These are phyloP conservation scores for Ectropis crepuscularia DNA, from an alignment of 2,888 invertebrate genomes.

Conservation along the genomic window DNA sequence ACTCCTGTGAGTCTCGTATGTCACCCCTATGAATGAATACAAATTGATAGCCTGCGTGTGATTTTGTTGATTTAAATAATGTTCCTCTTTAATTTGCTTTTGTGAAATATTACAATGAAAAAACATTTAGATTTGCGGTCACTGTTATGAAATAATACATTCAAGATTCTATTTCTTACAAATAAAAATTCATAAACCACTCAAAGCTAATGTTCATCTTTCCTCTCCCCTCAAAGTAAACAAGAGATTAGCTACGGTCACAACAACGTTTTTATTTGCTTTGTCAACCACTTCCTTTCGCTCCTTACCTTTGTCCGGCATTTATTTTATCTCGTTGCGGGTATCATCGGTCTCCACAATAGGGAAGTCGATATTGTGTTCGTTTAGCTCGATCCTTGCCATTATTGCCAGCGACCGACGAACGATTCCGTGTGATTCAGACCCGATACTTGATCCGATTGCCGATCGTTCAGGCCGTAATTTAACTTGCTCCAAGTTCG, in stretches of 20 bases:
- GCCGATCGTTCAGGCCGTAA: slow-evolving; percentile 37
- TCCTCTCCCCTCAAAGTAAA: slow-evolving; percentile 30
- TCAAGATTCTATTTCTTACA: not conserved
- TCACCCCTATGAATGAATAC: slow-evolving; percentile 47
- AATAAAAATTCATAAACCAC: slow-evolving; percentile 17
- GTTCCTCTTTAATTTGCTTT: slow-evolving; percentile 6
- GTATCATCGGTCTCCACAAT: slow-evolving; percentile 39
- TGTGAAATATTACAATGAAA: not conserved
- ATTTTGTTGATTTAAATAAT: slow-evolving; percentile 35
- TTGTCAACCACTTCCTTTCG: slow-evolving; percentile 41
- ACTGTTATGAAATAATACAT: too few relatives aligned
- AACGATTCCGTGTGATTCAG: slow-evolving; percentile 30
- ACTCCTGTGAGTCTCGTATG: slow-evolving; percentile 50
- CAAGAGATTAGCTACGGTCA: slow-evolving; percentile 36
- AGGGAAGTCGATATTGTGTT: slow-evolving; percentile 42
- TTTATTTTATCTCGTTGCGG: slow-evolving; percentile 44
- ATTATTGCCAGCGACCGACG: slow-evolving; percentile 31
- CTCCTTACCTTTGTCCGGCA: slow-evolving; percentile 39
- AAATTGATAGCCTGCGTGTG: slow-evolving; percentile 41
- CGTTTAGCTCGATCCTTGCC: slow-evolving; percentile 31
- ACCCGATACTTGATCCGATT: slow-evolving; percentile 39
- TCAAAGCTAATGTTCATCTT: slow-evolving; percentile 23
- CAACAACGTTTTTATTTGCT: slow-evolving; percentile 39
- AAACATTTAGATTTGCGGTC: too few relatives aligned
- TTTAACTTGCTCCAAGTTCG: slow-evolving; percentile 37